Conservation (phyloP, 2,888 invertebrate genomes). For the Eumacrocentrus americanus region DNA sequence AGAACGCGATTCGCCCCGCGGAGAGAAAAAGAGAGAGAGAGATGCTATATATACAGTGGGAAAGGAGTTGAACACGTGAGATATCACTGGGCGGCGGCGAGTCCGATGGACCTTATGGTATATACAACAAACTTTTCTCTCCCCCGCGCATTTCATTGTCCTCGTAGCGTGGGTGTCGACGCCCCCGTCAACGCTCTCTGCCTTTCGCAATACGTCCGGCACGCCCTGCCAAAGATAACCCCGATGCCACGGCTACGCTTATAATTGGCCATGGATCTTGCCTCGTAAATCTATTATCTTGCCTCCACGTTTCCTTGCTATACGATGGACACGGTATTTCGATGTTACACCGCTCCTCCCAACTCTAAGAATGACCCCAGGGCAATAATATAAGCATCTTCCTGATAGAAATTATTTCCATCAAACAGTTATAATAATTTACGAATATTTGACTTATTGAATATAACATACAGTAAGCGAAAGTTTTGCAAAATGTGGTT, state of each 20-base stretch:
- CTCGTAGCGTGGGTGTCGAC: constrained; percentile 54
- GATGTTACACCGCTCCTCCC: constrained; percentile 16
- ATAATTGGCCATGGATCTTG: constrained; percentile 35
- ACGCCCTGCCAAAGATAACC: constrained; percentile 40
- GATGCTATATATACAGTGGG: constrained; percentile 21
- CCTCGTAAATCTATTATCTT: constrained; percentile 32
- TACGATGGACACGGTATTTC: constrained; percentile 20
- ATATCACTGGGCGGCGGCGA: constrained; percentile 46
- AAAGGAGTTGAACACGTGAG: constrained; percentile 29
- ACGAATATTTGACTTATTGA: no score
- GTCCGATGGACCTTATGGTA: constrained; percentile 35
- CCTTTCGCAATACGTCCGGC: constrained; percentile 36
- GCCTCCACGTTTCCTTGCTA: constrained; percentile 1
- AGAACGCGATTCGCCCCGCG: constrained; percentile 28
- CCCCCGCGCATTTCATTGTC: constrained; percentile 47
- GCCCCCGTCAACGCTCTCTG: constrained; percentile 51
- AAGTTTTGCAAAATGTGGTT: background rate
- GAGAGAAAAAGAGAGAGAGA: no score
- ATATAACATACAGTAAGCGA: no score
- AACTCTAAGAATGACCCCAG: constrained; percentile 14
- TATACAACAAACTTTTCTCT: constrained; percentile 30
- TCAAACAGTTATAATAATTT: no score
- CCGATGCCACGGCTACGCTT: constrained; percentile 36
- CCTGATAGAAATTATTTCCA: constrained; percentile 10
- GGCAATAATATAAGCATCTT: constrained; percentile 2